Percentiles rank a stretch among this genome's conserved stretches.
Conservation (phyloP, 2,113 vertebrate species). For the Festucalex cinctus region DNA sequence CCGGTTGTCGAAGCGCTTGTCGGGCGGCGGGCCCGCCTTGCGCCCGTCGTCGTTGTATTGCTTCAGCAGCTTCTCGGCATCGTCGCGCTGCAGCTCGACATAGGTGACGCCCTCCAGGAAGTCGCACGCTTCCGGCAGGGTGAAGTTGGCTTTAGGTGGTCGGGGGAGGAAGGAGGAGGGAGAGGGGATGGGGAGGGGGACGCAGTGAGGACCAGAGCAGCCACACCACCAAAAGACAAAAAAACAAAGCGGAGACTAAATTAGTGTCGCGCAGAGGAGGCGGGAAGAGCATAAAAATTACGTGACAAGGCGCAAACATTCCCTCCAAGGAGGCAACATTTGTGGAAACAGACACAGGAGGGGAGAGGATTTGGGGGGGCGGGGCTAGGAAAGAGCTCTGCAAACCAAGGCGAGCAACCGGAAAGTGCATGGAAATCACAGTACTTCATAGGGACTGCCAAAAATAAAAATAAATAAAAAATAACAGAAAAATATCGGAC, state of each 20-base stretch:
- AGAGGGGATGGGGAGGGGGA: conserved; percentile 28
- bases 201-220: conserved; percentile 66
- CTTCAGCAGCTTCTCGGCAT: conserved; percentile 80
- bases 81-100: conserved; percentile 79
- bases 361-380: conserved; percentile 32
- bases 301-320: conserved; percentile 61
- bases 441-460: neutral
- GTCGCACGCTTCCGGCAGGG: conserved; percentile 82
- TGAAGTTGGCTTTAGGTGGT: conserved; percentile 79
- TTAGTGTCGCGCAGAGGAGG: conserved; percentile 49
- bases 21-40: conserved; percentile 82
- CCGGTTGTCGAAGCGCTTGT: conserved; percentile 86
- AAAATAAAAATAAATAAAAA: neutral
- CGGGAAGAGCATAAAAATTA: conserved; percentile 47
- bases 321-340: conserved; percentile 68
- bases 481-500: too few species aligned
- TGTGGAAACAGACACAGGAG: conserved; percentile 59
- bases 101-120: conserved; percentile 83
- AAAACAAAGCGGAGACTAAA: conserved; percentile 32
- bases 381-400: conserved; percentile 55
- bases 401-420: conserved; percentile 51
- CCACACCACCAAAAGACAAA: conserved; percentile 73
- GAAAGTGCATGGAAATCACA: conserved; percentile 8
- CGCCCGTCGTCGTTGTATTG: conserved; percentile 89
- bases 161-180: conserved; percentile 46